Base-by-base conservation (phyloP, 2,113 vertebrate genomes). In the Corythoichthys intestinalis region DNA sequence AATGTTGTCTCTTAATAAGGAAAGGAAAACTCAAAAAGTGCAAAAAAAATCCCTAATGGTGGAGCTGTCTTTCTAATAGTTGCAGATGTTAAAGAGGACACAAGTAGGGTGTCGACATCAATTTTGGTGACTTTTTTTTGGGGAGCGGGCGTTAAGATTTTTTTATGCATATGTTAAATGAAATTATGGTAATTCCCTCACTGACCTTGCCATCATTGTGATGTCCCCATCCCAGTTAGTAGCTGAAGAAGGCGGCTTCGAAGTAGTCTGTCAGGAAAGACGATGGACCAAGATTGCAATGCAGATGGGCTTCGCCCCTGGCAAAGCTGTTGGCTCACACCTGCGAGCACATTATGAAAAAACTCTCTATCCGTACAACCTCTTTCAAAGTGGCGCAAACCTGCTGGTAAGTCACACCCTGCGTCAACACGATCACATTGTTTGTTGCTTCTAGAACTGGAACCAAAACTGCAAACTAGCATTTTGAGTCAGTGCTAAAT, bases 281-380 rank as follows among this genome's bases (percentile, higher is more conserved):
- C 94, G 93, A 85, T 99, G 97, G 97, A 98, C 97, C 76, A 96
- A 94, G 88, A 96, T 99, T 76, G 97, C 97, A 38, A 91, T 93
- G 4, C 93, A 91, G 73, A 97, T 99, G 96, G 96, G 96, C 34
- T 98, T 97, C 73, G 91, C 95, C 69, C 94, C 96, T 9, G 97
- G 97, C 78, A 99, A 98, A 78, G 97, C 97, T 0, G 92, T 99
- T 15, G 97, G 97, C 38, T 98, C 97, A 0, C 96, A 98, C 86
- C 94, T 99, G 74, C 93, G 97, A n/a, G 93, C 93, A 0, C 97
- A 99, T 71, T 98, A 98, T 1, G 97, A 99, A 71, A 90, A 95
- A 35, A 92, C 96, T 38, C 94, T 99, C 65, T 96, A 99, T 71
- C 97, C 97, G 7, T 98, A 97, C 92, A 95, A 95, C 72, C 86